Percentiles rank a stretch among this genome's conserved stretches.
Conservation (phyloP, 2,888 invertebrate genomes). For the Petrolisthes cinctipes region DNA sequence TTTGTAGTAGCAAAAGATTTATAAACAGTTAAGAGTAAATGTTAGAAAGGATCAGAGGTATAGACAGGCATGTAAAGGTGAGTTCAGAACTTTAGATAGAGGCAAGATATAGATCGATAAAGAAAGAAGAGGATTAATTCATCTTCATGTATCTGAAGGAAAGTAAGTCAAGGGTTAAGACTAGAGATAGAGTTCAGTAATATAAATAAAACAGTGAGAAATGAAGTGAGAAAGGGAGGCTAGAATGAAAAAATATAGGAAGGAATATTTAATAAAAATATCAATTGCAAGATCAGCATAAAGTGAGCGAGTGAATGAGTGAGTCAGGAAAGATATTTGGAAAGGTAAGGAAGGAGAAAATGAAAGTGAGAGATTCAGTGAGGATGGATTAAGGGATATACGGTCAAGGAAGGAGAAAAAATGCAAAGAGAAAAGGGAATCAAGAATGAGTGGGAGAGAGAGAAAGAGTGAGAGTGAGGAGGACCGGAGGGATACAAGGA, state of each 20-base stretch:
- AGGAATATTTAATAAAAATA: slow-evolving; percentile 2
- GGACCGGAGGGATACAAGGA: background rate
- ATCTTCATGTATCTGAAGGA: background rate
- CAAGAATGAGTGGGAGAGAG: slow-evolving; percentile 8
- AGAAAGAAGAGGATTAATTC: no score
- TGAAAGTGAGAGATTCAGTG: slow-evolving; percentile 4
- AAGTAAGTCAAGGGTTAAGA: background rate
- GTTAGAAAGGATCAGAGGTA: no score
- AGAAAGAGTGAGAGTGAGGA: slow-evolving; percentile 4
- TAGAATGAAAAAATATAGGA: background rate
- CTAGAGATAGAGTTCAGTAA: background rate
- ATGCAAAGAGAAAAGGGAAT: background rate
- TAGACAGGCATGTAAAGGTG: no score
- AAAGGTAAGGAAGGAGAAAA: background rate
- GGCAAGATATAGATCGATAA: no score
- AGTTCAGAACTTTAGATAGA: no score
- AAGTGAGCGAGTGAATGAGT: background rate
- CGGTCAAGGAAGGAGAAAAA: background rate
- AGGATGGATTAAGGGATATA: background rate
- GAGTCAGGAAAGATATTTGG: background rate
- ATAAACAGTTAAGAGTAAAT: no score
- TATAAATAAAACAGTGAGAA: background rate
- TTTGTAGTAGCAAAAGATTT: no score
- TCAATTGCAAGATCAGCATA: background rate
- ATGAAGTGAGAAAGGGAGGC: background rate